Percentiles rank a stretch among this genome's conserved stretches.
Evolutionary conservation across 37 sponge, comb jelly and placozoan genomes (phyloP).

Genomic region (Theonella swinhoei): DNA sequence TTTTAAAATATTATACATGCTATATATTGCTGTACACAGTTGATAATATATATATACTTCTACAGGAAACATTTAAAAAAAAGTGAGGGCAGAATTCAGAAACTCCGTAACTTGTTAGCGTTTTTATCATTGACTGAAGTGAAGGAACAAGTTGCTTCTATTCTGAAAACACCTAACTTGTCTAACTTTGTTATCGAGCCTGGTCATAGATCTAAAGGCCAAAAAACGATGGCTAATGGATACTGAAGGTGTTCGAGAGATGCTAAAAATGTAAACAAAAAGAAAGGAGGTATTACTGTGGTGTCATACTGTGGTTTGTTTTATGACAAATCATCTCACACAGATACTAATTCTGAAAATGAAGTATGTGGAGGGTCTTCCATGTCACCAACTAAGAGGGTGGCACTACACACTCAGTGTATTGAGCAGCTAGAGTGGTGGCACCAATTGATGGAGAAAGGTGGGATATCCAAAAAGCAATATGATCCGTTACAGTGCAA

Average conservation of each 20-base stretch:
- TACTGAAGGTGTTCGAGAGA: background rate
- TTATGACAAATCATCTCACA: too few relatives aligned
- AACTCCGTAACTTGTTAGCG: too few relatives aligned
- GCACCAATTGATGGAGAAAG: slow-evolving; percentile 41
- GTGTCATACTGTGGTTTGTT: too few relatives aligned
- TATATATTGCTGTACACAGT: too few relatives aligned
- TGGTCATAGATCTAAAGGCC: slow-evolving; percentile 47
- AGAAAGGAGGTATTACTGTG: too few relatives aligned
- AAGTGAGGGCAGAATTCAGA: too few relatives aligned
- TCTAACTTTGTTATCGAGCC: slow-evolving; percentile 16
- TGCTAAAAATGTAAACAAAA: background rate
- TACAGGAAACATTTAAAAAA: too few relatives aligned
- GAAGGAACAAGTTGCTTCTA: too few relatives aligned
- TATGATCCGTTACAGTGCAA: slow-evolving; percentile 20
- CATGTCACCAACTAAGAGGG: slow-evolving; percentile 37
- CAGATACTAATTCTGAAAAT: background rate
- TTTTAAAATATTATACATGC: too few relatives aligned
- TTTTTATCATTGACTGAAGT: too few relatives aligned
- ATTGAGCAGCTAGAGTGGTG: slow-evolving; percentile 52
- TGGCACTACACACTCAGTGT: slow-evolving; percentile 20
- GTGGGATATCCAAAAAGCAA: slow-evolving; percentile 24
- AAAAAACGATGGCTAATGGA: background rate
- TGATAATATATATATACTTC: too few relatives aligned
- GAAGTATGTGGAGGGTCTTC: background rate
- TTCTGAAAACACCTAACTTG: background rate